phyloP scores from a whole-genome alignment of 1,140 invertebrate genomes.

The Arctopsyche grandis region DNA sequence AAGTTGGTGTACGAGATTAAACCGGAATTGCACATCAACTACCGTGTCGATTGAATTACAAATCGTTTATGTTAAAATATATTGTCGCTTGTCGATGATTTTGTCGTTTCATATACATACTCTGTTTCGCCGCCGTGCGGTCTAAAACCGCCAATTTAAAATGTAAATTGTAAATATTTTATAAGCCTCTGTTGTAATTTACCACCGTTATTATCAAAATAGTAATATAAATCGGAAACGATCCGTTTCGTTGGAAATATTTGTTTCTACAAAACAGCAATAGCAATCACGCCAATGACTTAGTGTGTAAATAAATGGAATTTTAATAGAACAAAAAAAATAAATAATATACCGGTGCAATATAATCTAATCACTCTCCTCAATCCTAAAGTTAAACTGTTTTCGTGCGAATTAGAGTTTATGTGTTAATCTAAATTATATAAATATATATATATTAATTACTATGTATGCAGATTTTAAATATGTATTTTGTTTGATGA shows the following conservation, averaged over 20 bases:
- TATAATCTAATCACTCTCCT: not conserved
- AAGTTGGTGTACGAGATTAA: conserved; percentile 89
- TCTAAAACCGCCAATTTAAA: not conserved
- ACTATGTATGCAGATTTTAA: not conserved
- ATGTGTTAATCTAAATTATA: conserved; percentile 3
- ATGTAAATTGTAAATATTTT: conserved; percentile 6
- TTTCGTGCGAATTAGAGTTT: conserved; percentile 16
- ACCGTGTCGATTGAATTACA: conserved; percentile 60
- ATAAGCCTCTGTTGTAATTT: not conserved
- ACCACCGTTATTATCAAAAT: too few relatives aligned
- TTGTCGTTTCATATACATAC: not conserved
- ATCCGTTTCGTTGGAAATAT: not conserved
- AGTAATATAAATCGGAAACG: too few relatives aligned
- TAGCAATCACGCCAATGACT: not conserved
- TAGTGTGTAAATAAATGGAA: not conserved
- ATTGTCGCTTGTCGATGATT: not conserved
- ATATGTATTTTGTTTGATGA: conserved; percentile 1
- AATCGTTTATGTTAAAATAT: not conserved
- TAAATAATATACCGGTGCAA: not conserved
- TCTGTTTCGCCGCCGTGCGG: not conserved
- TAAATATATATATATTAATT: not conserved
- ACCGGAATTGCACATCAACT: conserved; percentile 90
- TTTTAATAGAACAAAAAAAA: too few relatives aligned
- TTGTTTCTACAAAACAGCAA: not conserved
- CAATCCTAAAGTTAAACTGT: not conserved